These are phyloP conservation scores for Clunio marinus DNA, from an alignment of 2,888 invertebrate genomes.

Conservation along the genomic window DNA sequence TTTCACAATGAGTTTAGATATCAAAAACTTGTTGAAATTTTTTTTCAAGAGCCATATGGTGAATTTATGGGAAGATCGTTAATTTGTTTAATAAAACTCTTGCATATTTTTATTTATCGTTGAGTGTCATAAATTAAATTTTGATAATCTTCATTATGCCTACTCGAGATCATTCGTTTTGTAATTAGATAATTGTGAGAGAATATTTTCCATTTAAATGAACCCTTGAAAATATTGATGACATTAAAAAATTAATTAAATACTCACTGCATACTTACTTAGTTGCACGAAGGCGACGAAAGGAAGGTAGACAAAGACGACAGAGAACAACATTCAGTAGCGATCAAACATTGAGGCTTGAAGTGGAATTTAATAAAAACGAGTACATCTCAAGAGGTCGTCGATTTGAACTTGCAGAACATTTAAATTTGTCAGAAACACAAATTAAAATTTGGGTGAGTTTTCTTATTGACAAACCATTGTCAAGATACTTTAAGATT, in stretches of 20 bases:
- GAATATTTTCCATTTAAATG: conserved; percentile 6
- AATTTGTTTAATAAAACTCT: neutral
- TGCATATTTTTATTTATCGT: neutral
- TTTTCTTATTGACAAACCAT: conserved; percentile 52
- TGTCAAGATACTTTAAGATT: conserved; percentile 50
- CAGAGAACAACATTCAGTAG: conserved; percentile 93
- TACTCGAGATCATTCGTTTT: neutral
- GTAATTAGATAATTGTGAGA: conserved; percentile 21
- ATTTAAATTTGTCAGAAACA: conserved; percentile 67
- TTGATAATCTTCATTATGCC: neutral
- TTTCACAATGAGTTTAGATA: too few relatives aligned
- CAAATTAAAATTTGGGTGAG: conserved; percentile 73
- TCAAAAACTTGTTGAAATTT: conserved; percentile 17
- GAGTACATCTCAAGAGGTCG: conserved; percentile 89
- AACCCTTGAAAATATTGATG: neutral
- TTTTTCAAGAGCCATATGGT: conserved; percentile 6
- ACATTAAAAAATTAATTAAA: conserved; percentile 6
- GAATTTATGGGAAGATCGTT: neutral
- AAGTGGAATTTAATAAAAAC: conserved; percentile 84
- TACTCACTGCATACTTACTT: conserved; percentile 41
- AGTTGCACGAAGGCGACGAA: conserved; percentile 81
- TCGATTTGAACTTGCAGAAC: conserved; percentile 71
- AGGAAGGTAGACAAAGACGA: conserved; percentile 80
- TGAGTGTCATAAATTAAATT: neutral
- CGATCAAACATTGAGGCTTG: conserved; percentile 84